A percentile compares a stretch with the other conserved stretches of the same genome.
Conservation (phyloP, 2,113 vertebrate genomes). For the Grammomys dolichurus region DNA sequence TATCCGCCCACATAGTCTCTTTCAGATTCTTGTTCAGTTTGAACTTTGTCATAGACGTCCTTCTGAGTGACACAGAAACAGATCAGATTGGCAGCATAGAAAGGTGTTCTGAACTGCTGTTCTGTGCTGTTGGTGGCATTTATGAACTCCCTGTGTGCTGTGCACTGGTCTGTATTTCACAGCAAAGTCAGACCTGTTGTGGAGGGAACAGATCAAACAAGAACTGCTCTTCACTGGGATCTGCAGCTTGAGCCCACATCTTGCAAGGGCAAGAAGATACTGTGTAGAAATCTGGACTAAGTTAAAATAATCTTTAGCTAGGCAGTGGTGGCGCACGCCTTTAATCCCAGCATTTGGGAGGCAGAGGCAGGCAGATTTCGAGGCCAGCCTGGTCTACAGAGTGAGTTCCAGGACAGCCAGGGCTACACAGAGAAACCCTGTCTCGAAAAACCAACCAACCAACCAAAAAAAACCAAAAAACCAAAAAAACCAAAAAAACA, state of each 20-base stretch:
- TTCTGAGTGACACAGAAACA: background rate
- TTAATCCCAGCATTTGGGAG: too few species aligned
- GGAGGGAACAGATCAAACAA: background rate
- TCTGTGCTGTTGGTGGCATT: background rate
- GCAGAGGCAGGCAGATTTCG: too few species aligned
- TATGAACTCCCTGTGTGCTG: background rate
- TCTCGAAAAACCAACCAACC: too few species aligned
- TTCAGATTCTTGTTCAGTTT: conserved; percentile 23
- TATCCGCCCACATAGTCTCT: background rate
- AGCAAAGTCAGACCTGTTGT: background rate
- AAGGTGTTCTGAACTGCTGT: background rate
- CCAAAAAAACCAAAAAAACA: too few species aligned
- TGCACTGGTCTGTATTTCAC: background rate
- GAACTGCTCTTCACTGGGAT: background rate
- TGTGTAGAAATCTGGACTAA: background rate
- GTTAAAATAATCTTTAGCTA: background rate
- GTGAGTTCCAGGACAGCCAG: too few species aligned
- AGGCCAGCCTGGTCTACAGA: too few species aligned
- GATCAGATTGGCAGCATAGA: background rate
- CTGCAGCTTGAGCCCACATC: background rate
- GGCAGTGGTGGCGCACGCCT: too few species aligned
- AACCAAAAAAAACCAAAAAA: too few species aligned
- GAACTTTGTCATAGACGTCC: background rate
- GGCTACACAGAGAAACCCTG: too few species aligned
- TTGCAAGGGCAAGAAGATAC: background rate